Conservation (phyloP, 2,113 vertebrate species). For the Ceuthmochares aereus region DNA sequence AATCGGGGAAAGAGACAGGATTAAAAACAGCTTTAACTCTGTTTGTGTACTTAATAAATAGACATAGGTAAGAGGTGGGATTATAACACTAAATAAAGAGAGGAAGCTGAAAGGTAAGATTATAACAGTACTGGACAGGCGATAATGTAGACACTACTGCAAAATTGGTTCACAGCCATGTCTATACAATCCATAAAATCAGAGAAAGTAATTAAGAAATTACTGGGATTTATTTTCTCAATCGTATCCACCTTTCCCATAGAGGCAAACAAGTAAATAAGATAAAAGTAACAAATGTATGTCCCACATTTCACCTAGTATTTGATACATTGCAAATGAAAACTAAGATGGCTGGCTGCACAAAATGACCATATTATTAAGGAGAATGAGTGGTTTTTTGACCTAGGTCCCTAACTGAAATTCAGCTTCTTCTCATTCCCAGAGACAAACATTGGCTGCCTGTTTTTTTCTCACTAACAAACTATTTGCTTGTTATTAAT, state of each 20-base stretch:
- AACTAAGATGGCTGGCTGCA: background rate
- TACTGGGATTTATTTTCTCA: background rate
- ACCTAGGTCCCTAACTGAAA: background rate
- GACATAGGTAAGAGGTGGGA: background rate
- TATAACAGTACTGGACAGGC: background rate
- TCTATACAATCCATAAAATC: background rate
- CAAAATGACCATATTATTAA: background rate
- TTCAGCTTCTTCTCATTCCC: background rate
- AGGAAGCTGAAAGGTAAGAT: background rate
- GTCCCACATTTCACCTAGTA: background rate
- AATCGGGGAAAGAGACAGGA: background rate
- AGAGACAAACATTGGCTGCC: background rate
- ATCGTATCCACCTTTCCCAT: background rate
- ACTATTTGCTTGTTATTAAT: background rate
- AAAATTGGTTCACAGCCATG: background rate
- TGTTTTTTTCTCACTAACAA: background rate
- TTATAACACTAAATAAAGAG: background rate
- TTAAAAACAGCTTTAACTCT: background rate
- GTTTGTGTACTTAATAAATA: background rate
- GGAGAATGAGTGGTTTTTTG: background rate
- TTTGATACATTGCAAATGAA: background rate
- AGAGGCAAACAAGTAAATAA: background rate
- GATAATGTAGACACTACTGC: background rate
- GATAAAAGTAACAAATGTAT: background rate
- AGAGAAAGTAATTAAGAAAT: background rate